Evolutionary conservation across 2,113 vertebrate species (phyloP).

Genomic region (Epinephelus fuscoguttatus): DNA sequence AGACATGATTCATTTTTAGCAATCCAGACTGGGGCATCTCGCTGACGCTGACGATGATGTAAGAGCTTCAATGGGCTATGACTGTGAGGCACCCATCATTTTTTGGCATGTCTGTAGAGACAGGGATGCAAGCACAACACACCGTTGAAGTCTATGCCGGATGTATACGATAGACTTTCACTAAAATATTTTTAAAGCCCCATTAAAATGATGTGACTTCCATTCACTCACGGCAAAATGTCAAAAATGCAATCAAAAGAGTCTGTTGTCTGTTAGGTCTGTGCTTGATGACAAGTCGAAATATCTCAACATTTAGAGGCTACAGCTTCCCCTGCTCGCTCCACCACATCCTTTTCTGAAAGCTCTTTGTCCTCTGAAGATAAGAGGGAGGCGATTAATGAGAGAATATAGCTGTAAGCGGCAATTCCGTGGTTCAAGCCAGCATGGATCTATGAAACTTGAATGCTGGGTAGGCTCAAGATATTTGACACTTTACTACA

Average conservation of each 20-base stretch:
- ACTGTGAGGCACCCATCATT: conserved; percentile 16
- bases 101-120: conserved; percentile 20
- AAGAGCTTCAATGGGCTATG: conserved; percentile 42
- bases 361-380: conserved; percentile 54
- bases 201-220: not conserved
- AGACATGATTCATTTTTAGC: conserved; percentile 64
- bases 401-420: conserved; percentile 25
- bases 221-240: too few species aligned
- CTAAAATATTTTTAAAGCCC: not conserved
- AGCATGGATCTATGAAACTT: too few species aligned
- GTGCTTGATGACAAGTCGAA: conserved; percentile 26
- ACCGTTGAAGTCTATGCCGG: not conserved
- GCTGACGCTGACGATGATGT: conserved; percentile 69
- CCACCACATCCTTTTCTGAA: conserved; percentile 25
- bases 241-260: conserved; percentile 18
- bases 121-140: conserved; percentile 22
- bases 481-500: too few species aligned
- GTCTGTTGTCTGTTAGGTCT: not conserved
- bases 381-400: conserved; percentile 63
- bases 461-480: too few species aligned
- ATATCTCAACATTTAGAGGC: conserved; percentile 30
- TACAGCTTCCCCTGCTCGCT: conserved; percentile 1
- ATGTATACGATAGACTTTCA: not conserved
- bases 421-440: too few species aligned
- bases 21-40: conserved; percentile 47